Conservation (phyloP, 2,797 vertebrate genomes). For the Orestias chungarensis region DNA sequence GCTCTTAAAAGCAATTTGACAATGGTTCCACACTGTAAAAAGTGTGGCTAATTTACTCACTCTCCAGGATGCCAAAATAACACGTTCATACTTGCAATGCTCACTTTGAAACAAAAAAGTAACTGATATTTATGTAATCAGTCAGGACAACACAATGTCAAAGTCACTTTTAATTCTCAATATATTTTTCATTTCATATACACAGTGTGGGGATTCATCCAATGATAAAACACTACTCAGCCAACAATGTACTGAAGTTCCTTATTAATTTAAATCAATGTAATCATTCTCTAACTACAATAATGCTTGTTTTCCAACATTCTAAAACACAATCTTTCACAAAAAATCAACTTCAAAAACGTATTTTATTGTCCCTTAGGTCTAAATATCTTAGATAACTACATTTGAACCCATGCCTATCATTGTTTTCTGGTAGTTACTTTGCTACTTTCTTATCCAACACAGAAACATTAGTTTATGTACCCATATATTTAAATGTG, state of each 20-base stretch:
- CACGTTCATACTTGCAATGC: constrained; percentile 45
- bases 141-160: constrained; percentile 26
- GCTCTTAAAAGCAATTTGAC: constrained; percentile 79
- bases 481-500: too few species aligned
- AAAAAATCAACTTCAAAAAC: neutral
- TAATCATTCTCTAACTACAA: neutral
- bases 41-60: constrained; percentile 59
- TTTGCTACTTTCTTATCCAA: neutral
- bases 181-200: neutral
- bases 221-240: neutral
- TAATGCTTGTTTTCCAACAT: too few species aligned
- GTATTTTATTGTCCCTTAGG: neutral
- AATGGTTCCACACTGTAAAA: constrained; percentile 72
- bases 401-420: neutral
- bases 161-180: constrained; percentile 26
- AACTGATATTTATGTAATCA: constrained; percentile 32
- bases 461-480: too few species aligned
- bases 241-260: neutral
- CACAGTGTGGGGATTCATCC: neutral
- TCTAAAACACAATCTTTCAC: neutral
- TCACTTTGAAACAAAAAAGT: constrained; percentile 46
- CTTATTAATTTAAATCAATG: neutral
- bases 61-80: constrained; percentile 57
- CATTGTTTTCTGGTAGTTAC: neutral
- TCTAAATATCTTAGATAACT: neutral